Evolutionary conservation across 2,888 invertebrate genomes (phyloP), one percentile per base, ranked within the genome.

Genomic region (Acleris emargana): DNA sequence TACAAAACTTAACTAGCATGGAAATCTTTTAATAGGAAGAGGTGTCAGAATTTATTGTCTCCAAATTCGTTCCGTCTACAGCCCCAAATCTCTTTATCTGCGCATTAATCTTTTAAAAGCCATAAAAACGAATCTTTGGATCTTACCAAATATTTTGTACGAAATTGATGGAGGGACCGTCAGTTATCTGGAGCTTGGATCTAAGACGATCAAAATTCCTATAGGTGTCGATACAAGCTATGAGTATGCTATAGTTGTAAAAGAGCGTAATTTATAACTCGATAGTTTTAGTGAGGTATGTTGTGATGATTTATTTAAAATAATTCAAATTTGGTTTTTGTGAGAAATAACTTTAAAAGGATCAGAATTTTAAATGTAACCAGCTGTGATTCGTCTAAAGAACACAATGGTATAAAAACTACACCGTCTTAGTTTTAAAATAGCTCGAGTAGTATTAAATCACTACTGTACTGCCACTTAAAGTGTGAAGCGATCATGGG

Each of bases 81-180:
- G 83, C 83, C 86, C 88, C 86, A 87, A 87, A 89, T 88, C 85
- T 80, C 79, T 87, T 85, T 91, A 91, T 91, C 91, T 84, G 74
- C 67, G 78, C 85, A 87, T 89, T 88, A 89, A 91, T 92, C 91
- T 91, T 84, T 86, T 79, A 76, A 83, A 86, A 83, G 79, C 86
- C 81, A 87, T 90, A 90, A 91, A 84, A 91, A 88, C 78, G 83
- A 87, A 91, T 88, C 88, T 85, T 85, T 80, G 82, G 84, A 89
- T 90, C 89, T 89, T 81, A 84, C 79, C 79, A 88, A 91, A 91
- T 88, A 89, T 91, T 90, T 90, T 87, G 86, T 89, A 86, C 80
- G 77, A 89, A 90, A 92, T 91, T 90, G 89, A 92, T 91, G 89
- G 85, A 80, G 87, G 84, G 79, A 86, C 85, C 82, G 76, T 80